Evolutionary conservation across 2,888 invertebrate genomes (phyloP).

Genomic region (Malthinus flaveolus): DNA sequence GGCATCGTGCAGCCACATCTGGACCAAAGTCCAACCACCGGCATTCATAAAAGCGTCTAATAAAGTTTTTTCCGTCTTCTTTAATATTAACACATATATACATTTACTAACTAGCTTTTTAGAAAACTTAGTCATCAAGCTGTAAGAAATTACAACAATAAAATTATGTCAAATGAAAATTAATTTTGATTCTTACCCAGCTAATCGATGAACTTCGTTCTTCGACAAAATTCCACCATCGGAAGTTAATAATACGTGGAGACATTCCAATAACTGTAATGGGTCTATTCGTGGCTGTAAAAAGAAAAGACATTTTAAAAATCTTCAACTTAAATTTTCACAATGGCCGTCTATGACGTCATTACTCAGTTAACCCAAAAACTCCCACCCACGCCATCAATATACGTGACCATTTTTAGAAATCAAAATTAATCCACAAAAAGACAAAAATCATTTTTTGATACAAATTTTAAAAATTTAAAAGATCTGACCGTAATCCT

Average conservation of each 20-base stretch:
- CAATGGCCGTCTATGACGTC: slow-evolving; percentile 1
- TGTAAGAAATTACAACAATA: slow-evolving; percentile 59
- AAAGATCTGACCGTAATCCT: slow-evolving; percentile 10
- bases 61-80: slow-evolving; percentile 80
- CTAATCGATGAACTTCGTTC: slow-evolving; percentile 85
- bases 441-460: not conserved
- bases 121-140: slow-evolving; percentile 94
- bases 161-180: not conserved
- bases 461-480: not conserved
- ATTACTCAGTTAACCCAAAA: not conserved
- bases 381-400: not conserved
- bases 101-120: slow-evolving; percentile 95
- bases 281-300: slow-evolving; percentile 93
- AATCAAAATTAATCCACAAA: not conserved
- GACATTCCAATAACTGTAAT: slow-evolving; percentile 82
- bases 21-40: slow-evolving; percentile 90
- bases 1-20: slow-evolving; percentile 89
- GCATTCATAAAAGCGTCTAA: slow-evolving; percentile 86
- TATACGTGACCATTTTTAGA: slow-evolving; percentile 1
- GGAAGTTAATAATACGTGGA: slow-evolving; percentile 81
- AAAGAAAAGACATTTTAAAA: slow-evolving; percentile 44
- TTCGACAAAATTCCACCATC: slow-evolving; percentile 87
- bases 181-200: slow-evolving; percentile 67
- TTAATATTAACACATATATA: slow-evolving; percentile 90
- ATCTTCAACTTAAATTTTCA: slow-evolving; percentile 13